A percentile compares a stretch with the other conserved stretches of the same genome.
Conservation (phyloP, 2,888 invertebrate species). For the Chymomyza procnemis region DNA sequence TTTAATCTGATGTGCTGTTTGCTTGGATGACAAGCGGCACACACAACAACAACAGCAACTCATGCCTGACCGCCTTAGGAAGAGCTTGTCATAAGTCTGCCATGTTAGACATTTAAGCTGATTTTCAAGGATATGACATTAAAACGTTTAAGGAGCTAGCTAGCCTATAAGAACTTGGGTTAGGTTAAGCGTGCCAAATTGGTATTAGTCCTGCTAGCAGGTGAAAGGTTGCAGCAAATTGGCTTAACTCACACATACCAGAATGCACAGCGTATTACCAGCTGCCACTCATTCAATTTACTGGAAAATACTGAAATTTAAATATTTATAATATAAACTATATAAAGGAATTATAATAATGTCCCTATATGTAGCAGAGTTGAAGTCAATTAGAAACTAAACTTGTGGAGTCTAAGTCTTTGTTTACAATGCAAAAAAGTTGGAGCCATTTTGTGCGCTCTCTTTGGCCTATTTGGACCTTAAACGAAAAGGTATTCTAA, state of each 20-base stretch:
- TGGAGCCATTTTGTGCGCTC: background rate
- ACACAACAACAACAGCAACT: background rate
- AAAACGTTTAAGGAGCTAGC: slow-evolving; percentile 7
- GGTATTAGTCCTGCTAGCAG: slow-evolving; percentile 5
- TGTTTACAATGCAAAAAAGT: background rate
- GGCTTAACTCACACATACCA: slow-evolving; percentile 11
- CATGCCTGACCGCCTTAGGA: slow-evolving; percentile 4
- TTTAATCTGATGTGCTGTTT: background rate
- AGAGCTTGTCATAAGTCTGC: slow-evolving; percentile 29
- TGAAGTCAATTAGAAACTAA: background rate
- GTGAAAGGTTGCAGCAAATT: slow-evolving; percentile 35
- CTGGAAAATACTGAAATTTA: slow-evolving; percentile 33
- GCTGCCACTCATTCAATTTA: slow-evolving; percentile 32
- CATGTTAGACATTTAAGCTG: slow-evolving; percentile 27
- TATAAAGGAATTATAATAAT: slow-evolving; percentile 1
- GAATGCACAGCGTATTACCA: slow-evolving; percentile 1
- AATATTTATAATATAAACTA: slow-evolving; percentile 10
- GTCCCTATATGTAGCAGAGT: background rate
- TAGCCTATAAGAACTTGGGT: background rate
- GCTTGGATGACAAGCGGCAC: background rate
- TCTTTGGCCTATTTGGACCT: background rate
- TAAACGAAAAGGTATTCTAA: slow-evolving; percentile 29
- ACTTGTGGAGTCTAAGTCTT: background rate
- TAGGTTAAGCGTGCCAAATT: background rate
- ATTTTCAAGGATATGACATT: slow-evolving; percentile 29